Base-by-base conservation (phyloP, 30 jellyfish, hydroid and myxozoan genomes). In the Aurelia sp. region DNA sequence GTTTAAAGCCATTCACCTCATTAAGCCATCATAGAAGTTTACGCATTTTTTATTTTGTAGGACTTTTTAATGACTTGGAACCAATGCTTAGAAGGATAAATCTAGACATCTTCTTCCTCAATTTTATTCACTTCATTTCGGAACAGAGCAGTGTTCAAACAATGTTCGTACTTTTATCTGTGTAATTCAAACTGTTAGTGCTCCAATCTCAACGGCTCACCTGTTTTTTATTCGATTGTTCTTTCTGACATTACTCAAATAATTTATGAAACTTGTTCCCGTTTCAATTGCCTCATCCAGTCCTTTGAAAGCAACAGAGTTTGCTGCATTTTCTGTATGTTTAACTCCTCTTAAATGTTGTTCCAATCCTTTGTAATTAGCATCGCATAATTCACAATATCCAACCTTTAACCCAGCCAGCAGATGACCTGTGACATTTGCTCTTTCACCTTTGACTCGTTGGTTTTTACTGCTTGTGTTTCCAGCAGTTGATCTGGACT, bases 321-420 rank as follows among this genome's bases (percentile, higher is more conserved):
- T 57, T 5, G 86, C 50, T 18, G 92, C 86, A 70, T 71, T 71
- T 35, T 71, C 50, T 8, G 19, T 63, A 22, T 83, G 92, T 61
- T 63, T 83, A 20, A 33, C 55, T 16, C 92, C 92, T 71, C 68
- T 58, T 63, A 83, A 59, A 44, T 83, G 92, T 13, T 75, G 92
- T 40, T 83, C 68, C 48, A 70, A 27, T 11, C 86, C 86, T 60
- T 81, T 70, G 81, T 70, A 83, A 24, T 35, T 82, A 17, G 64
- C 84, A 16, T 52, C 63, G 63, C 92, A 70, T 8, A 83, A 73
- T 74, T 83, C 92, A 58, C 92, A 83, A 33, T 70, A 83, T 8
- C 92, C 92, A 8, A 20, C 81, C 47, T 60, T 70, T 41, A 20
- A 38, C 16, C 83, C 72, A 48, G 82, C 24, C 35, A 64, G 51